phyloP scores from a whole-genome alignment of 2,113 vertebrate genomes.

The Hemiprocne comata region DNA sequence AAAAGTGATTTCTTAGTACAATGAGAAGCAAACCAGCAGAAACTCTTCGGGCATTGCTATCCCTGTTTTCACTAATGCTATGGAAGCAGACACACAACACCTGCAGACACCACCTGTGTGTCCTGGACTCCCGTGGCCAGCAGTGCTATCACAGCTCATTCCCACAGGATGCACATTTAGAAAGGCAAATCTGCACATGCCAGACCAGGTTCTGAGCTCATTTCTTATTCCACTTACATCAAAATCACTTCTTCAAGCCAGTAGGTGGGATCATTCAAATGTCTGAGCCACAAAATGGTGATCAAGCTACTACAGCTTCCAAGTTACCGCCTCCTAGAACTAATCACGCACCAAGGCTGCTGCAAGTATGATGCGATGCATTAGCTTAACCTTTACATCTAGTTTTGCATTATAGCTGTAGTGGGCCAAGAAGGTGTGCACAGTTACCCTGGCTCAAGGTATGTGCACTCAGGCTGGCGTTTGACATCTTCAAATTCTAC shows the following conservation, averaged over 20 bases:
- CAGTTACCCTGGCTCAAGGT: not conserved
- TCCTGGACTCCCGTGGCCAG: not conserved
- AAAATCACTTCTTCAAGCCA: not conserved
- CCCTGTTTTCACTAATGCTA: not conserved
- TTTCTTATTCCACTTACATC: not conserved
- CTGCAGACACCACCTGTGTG: not conserved
- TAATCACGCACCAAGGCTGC: not conserved
- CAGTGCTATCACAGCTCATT: not conserved
- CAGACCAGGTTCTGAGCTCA: slow-evolving; percentile 16
- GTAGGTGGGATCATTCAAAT: slow-evolving; percentile 20
- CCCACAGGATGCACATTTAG: not conserved
- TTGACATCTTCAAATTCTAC: not conserved
- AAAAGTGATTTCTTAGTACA: slow-evolving; percentile 24
- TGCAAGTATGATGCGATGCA: rapidly evolving
- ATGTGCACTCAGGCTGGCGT: not conserved
- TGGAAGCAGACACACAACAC: not conserved
- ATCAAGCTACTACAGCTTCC: not conserved
- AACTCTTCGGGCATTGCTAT: not conserved
- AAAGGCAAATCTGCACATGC: not conserved
- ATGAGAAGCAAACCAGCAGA: not conserved
- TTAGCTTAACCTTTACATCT: not conserved
- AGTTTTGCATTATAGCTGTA: not conserved
- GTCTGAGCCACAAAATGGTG: slow-evolving; percentile 1
- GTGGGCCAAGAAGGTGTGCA: not conserved
- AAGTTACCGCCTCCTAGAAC: not conserved